Evolutionary conservation across 35 echinoderm and acorn worm genomes (phyloP).

Genomic region (Apostichopus parvimensis): DNA sequence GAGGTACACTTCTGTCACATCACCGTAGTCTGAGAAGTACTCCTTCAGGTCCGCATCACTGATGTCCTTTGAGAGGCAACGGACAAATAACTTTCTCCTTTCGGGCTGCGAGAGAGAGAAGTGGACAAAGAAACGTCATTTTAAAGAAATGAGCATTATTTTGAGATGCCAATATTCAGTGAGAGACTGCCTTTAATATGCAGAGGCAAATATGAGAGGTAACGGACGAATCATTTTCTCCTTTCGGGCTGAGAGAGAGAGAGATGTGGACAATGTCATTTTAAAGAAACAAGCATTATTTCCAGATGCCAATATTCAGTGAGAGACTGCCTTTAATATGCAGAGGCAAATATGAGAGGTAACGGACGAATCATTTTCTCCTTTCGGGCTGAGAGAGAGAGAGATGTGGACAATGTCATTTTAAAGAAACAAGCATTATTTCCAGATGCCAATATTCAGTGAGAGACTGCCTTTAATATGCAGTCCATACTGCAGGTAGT

Average conservation of each 20-base stretch:
- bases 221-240: constrained; percentile 84
- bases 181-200: too few relatives aligned
- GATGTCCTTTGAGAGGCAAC: constrained; percentile 78
- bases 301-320: too few relatives aligned
- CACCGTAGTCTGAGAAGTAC: constrained; percentile 76
- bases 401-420: not conserved
- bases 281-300: too few relatives aligned
- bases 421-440: too few relatives aligned
- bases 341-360: too few relatives aligned
- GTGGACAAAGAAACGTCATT: not conserved
- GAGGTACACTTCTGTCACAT: constrained; percentile 90
- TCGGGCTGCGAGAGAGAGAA: constrained; percentile 41
- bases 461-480: too few relatives aligned
- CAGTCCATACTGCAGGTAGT: too few relatives aligned
- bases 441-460: too few relatives aligned
- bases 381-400: constrained; percentile 46
- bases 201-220: too few relatives aligned
- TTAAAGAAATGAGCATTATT: too few relatives aligned
- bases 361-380: constrained; percentile 84
- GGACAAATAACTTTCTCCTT: constrained; percentile 84
- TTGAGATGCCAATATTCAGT: too few relatives aligned
- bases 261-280: not conserved
- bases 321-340: too few relatives aligned
- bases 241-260: constrained; percentile 46
- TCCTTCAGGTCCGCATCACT: constrained; percentile 78